phyloP scores from a whole-genome alignment of 2,797 vertebrate genomes.

The Amphiprion clarkii region DNA sequence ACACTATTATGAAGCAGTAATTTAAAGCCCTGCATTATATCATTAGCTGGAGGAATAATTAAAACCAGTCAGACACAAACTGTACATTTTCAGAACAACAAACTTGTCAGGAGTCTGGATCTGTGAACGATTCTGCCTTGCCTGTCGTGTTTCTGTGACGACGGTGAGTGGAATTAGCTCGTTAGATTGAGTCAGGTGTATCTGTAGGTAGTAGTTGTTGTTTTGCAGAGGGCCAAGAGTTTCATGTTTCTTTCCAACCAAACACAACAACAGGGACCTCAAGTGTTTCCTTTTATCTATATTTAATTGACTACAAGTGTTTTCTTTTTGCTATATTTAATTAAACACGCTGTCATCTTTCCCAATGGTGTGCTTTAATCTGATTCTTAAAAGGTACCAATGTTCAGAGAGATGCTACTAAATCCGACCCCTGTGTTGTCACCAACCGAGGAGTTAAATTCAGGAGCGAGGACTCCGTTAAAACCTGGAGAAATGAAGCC shows the following conservation, averaged over 20 bases:
- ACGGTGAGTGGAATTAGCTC: slow-evolving; percentile 39
- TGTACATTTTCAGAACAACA: not conserved
- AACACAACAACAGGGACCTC: slow-evolving; percentile 15
- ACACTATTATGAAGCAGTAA: not conserved
- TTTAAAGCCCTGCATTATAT: not conserved
- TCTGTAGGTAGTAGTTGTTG: not conserved
- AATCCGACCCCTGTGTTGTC: not conserved
- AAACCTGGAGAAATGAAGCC: not conserved
- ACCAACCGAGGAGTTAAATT: not conserved
- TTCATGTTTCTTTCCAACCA: slow-evolving; percentile 41
- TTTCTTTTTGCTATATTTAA: not conserved
- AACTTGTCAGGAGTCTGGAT: not conserved
- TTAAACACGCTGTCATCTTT: not conserved
- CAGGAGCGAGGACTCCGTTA: not conserved
- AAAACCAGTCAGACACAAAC: not conserved
- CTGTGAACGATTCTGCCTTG: slow-evolving; percentile 5
- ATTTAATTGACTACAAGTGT: slow-evolving; percentile 9
- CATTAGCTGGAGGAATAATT: not conserved
- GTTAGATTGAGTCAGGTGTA: slow-evolving; percentile 30
- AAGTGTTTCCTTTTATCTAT: not conserved
- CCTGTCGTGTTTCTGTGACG: not conserved
- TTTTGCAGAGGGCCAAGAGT: slow-evolving; percentile 30
- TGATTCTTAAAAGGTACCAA: too few species aligned
- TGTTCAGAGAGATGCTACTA: not conserved
- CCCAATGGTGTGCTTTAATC: not conserved